phyloP scores from a whole-genome alignment of 2,888 invertebrate species.

The Pristionchus arcanus region DNA sequence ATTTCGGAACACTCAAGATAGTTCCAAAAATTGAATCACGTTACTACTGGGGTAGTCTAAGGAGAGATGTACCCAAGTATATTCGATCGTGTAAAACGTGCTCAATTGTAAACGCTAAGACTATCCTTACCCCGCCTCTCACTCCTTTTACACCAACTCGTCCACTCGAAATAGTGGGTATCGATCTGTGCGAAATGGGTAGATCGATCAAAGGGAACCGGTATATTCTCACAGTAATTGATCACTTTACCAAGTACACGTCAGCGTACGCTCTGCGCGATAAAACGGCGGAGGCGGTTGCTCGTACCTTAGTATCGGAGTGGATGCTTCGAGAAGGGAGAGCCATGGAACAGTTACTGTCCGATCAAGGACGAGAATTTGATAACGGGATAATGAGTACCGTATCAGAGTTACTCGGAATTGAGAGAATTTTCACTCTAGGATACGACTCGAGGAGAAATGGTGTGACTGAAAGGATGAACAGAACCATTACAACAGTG shows the following conservation, averaged over 20 bases:
- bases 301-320: neutral
- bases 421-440: neutral
- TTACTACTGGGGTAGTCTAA: constrained; percentile 1
- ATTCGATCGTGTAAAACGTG: neutral
- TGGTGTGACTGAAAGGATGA: constrained; percentile 55
- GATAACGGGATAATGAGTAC: neutral
- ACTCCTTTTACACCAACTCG: neutral
- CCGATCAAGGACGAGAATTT: constrained; percentile 21
- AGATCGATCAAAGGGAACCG: neutral
- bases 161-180: constrained; percentile 27
- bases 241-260: constrained; percentile 32
- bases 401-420: neutral
- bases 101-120: neutral
- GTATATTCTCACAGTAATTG: constrained; percentile 21
- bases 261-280: neutral
- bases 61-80: neutral
- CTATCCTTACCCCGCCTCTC: neutral
- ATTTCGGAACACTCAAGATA: neutral
- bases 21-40: neutral
- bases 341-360: neutral
- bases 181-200: constrained; percentile 10
- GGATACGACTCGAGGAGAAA: constrained; percentile 56
- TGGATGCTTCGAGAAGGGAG: constrained; percentile 33
- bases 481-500: neutral
- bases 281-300: neutral